These are phyloP conservation scores for Atherinomorus stipes DNA, from an alignment of 2,113 vertebrate genomes.

Conservation along the genomic window DNA sequence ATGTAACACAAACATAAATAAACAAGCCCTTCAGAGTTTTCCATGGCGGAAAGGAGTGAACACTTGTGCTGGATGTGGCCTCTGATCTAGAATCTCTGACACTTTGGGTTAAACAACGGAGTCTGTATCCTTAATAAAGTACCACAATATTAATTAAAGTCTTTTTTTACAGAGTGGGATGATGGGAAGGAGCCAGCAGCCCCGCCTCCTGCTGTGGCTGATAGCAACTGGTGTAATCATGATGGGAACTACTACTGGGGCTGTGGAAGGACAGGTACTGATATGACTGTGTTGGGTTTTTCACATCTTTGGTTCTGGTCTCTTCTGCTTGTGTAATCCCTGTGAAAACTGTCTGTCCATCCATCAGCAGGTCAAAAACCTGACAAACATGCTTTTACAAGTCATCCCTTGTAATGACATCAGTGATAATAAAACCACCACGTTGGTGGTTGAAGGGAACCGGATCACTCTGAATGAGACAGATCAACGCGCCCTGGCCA, in stretches of 20 bases:
- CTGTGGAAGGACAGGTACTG: background rate
- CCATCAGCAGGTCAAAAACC: constrained; percentile 40
- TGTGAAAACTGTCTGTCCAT: background rate
- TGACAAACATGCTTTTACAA: constrained; percentile 61
- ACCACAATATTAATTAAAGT: background rate
- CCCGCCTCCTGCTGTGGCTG: constrained; percentile 36
- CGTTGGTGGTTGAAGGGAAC: constrained; percentile 35
- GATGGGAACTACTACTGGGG: background rate
- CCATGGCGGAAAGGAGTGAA: too few relatives aligned
- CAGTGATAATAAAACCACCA: constrained; percentile 3
- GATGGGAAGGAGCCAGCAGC: constrained; percentile 11
- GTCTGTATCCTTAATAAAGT: too few relatives aligned
- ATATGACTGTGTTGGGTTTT: constrained; percentile 19
- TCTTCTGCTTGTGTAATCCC: background rate
- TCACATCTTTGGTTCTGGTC: background rate
- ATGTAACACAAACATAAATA: too few relatives aligned
- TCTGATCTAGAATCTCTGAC: too few relatives aligned
- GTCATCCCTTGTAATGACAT: constrained; percentile 62
- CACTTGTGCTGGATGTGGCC: too few relatives aligned
- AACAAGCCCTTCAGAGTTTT: too few relatives aligned
- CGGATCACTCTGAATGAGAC: constrained; percentile 40
- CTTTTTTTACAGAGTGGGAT: background rate
- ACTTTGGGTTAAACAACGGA: too few relatives aligned
- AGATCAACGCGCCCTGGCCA: constrained; percentile 75
- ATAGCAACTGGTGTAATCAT: background rate